Base-by-base conservation (phyloP, 2,888 invertebrate species). In the Eurytoma californica region DNA sequence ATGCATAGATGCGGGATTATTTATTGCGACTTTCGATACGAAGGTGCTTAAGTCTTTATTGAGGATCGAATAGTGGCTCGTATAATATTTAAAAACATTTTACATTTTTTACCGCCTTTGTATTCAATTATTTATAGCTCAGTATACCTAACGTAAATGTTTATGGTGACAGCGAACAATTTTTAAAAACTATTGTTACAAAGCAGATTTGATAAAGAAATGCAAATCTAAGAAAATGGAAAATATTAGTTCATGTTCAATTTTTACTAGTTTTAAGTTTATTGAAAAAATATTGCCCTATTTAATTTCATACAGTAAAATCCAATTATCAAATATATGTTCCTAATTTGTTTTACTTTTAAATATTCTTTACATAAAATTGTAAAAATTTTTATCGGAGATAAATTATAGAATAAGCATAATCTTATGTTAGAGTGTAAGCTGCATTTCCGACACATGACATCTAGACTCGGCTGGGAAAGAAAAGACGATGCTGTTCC, bases 51-150 rank as follows among this genome's bases (percentile, higher is more conserved):
- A 30, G 30, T 51, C 77, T 77, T 77, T 77, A 77, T 77, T 77
- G 70, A 12, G 20, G 47, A 49, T 77, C 58, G 58, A 70, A 58
- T 65, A 66, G 66, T 57, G 70, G 65, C 58, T 70, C 69, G 18
- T 75, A 53, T 76, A 65, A 70, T 70, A 77, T 77, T 70, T 77
- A 70, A 65, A 65, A 70, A 24, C 49, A 76, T 70, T 77, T 65
- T 65, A 58, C 20, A 51, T 39, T 75, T 60, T 39, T 53, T 68
- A 75, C 20, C 13, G 65, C 47, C 70, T 65, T 70, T 13, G 65
- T 77, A 57, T 65, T 58, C 47, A 70, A 70, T 77, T 65, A 70
- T 12, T 70, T 77, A 70, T 57, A 49, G 39, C 28, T 12, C 18
- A 39, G 7, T 39, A 39, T 39, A 39, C 39, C 39, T 18, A 55